Evolutionary conservation across 2,797 vertebrate genomes (phyloP).

Genomic region (Orestias chungarensis): DNA sequence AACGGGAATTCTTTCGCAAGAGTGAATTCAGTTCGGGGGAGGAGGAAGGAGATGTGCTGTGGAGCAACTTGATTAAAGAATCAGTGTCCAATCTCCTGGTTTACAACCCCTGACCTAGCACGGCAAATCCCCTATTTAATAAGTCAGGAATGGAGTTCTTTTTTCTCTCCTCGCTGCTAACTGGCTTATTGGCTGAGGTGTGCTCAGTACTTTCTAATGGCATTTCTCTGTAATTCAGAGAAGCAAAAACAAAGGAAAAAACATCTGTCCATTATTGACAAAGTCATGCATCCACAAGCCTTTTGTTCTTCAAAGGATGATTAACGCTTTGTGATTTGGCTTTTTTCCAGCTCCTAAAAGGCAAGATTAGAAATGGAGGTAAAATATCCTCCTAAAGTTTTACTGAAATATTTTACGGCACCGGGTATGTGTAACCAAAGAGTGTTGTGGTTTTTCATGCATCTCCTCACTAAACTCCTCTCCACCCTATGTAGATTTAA

Average conservation of each 20-base stretch:
- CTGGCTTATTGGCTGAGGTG: constrained; percentile 69
- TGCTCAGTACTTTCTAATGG: constrained; percentile 55
- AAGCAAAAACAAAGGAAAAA: constrained; percentile 50
- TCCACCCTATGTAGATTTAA: constrained; percentile 33
- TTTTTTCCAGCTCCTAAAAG: constrained; percentile 24
- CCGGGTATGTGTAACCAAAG: constrained; percentile 20
- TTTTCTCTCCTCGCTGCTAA: constrained; percentile 58
- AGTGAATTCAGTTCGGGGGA: constrained; percentile 30
- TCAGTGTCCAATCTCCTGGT: constrained; percentile 74
- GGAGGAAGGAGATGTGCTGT: constrained; percentile 52
- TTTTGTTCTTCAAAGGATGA: constrained; percentile 30
- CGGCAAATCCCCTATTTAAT: constrained; percentile 71
- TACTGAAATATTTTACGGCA: constrained; percentile 43
- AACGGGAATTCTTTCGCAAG: constrained; percentile 49
- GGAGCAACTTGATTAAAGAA: constrained; percentile 70
- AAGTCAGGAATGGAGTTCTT: constrained; percentile 66
- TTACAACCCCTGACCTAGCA: constrained; percentile 71
- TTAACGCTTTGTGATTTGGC: constrained; percentile 35
- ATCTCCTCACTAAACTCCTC: constrained; percentile 34
- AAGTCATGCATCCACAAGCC: constrained; percentile 49
- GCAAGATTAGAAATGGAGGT: constrained; percentile 63
- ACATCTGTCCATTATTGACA: constrained; percentile 53
- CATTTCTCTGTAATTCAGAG: constrained; percentile 50
- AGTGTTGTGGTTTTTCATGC: constrained; percentile 37
- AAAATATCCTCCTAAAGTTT: constrained; percentile 55